A percentile compares a stretch with the other conserved stretches of the same genome.
Conservation (phyloP, 2,888 invertebrate species). For the Alloplasta piceator region DNA sequence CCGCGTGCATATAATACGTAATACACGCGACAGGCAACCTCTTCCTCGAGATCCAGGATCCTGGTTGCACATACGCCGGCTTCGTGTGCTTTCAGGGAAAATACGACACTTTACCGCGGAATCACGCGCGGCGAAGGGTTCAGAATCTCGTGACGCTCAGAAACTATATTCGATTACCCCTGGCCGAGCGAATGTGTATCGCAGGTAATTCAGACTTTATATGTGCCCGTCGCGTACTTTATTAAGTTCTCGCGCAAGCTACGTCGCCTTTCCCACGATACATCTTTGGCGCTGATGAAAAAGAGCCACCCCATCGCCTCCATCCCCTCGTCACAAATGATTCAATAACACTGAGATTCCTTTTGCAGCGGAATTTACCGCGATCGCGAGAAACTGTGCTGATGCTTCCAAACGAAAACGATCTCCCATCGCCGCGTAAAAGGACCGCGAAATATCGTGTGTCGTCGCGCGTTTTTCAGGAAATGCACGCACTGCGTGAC, state of each 20-base stretch:
- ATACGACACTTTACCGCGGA: conserved; percentile 52
- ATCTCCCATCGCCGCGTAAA: conserved; percentile 13
- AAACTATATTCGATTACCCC: conserved; percentile 61
- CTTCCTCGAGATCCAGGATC: conserved; percentile 30
- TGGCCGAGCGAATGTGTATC: conserved; percentile 31
- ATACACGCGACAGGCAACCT: conserved; percentile 43
- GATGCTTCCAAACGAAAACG: conserved; percentile 31
- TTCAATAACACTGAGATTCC: conserved; percentile 35
- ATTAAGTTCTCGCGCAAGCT: conserved; percentile 55
- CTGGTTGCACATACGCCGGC: background rate
- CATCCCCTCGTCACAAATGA: conserved; percentile 34
- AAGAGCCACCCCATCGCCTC: background rate
- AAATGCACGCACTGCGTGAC: too few relatives aligned
- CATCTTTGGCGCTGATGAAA: background rate
- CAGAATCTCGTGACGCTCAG: conserved; percentile 23
- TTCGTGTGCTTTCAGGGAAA: conserved; percentile 45
- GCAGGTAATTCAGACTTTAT: conserved; percentile 37
- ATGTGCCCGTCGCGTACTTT: conserved; percentile 40
- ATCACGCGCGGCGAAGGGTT: conserved; percentile 1
- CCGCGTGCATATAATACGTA: conserved; percentile 16
- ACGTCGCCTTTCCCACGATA: conserved; percentile 57
- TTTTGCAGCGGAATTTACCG: conserved; percentile 33
- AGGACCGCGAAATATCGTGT: too few relatives aligned
- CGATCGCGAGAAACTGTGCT: conserved; percentile 8
- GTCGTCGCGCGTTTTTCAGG: too few relatives aligned